Percentiles rank a stretch among this genome's conserved stretches.
Conservation (phyloP, 2,113 vertebrate species). For the Lampris megalopsis region DNA sequence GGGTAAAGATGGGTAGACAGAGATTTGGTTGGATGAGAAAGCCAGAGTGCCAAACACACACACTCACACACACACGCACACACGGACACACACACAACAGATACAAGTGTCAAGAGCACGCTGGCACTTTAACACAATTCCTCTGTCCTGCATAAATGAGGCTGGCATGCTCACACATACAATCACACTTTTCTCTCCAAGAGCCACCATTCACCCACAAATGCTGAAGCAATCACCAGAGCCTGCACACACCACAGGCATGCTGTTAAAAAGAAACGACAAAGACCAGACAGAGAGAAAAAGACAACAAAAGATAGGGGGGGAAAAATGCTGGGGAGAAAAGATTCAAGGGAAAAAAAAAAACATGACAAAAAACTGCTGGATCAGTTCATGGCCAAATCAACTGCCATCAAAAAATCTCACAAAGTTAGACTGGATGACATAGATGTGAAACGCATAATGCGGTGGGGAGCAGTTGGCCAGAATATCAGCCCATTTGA, state of each 20-base stretch:
- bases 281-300: neutral
- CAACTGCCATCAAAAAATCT: constrained; percentile 43
- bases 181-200: neutral
- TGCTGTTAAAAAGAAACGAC: constrained; percentile 13
- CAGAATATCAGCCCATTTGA: constrained; percentile 43
- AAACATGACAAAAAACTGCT: constrained; percentile 5
- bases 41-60: no score
- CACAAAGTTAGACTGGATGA: constrained; percentile 57
- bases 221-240: neutral
- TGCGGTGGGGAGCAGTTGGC: constrained; percentile 53
- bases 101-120: constrained; percentile 15
- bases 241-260: neutral
- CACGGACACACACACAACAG: no score
- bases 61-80: no score
- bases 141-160: constrained; percentile 12
- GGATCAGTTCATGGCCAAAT: constrained; percentile 50
- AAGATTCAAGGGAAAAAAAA: constrained; percentile 33
- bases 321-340: neutral
- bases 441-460: constrained; percentile 55
- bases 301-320: neutral
- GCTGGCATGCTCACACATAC: constrained; percentile 2
- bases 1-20: no score
- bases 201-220: neutral
- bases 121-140: constrained; percentile 28
- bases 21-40: no score